phyloP scores from a whole-genome alignment of 2,888 invertebrate species.

The Gnatocerus cornutus region DNA sequence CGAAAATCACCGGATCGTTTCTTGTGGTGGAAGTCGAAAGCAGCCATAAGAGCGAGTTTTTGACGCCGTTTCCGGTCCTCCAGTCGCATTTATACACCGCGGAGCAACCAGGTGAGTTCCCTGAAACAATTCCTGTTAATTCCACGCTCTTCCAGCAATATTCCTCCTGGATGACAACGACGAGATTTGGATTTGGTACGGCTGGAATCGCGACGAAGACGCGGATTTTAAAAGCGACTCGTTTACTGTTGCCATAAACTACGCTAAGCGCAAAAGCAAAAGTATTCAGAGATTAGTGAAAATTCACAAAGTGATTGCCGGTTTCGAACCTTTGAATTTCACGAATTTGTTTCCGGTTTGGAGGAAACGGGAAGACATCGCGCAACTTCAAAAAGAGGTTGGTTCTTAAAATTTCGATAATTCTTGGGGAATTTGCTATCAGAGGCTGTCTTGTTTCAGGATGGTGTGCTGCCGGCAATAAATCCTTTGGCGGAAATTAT shows the following conservation, averaged over 20 bases:
- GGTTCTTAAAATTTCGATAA: neutral
- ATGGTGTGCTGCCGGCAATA: conserved; percentile 17
- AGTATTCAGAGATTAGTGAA: conserved; percentile 31
- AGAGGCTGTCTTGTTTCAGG: conserved; percentile 26
- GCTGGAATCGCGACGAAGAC: conserved; percentile 39
- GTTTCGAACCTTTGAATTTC: conserved; percentile 56
- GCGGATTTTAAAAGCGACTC: conserved; percentile 48
- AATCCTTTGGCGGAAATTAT: conserved; percentile 24
- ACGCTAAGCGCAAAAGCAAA: conserved; percentile 51
- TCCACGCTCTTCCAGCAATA: conserved; percentile 48
- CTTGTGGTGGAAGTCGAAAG: conserved; percentile 57
- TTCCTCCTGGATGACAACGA: conserved; percentile 58
- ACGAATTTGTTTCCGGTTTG: conserved; percentile 59
- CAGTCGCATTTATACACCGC: conserved; percentile 59
- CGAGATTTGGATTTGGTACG: conserved; percentile 60
- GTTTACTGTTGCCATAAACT: conserved; percentile 50
- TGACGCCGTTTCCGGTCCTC: conserved; percentile 59
- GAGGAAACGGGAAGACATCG: conserved; percentile 45
- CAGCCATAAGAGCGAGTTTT: conserved; percentile 51
- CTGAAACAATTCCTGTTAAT: no score
- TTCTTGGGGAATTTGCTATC: conserved; percentile 3
- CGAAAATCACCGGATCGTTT: conserved; percentile 56
- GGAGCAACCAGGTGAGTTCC: conserved; percentile 57
- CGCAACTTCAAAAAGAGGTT: conserved; percentile 32
- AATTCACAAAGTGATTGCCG: conserved; percentile 50